Conservation (phyloP, 2,888 invertebrate genomes). For the Caradrina clavipalpis region DNA sequence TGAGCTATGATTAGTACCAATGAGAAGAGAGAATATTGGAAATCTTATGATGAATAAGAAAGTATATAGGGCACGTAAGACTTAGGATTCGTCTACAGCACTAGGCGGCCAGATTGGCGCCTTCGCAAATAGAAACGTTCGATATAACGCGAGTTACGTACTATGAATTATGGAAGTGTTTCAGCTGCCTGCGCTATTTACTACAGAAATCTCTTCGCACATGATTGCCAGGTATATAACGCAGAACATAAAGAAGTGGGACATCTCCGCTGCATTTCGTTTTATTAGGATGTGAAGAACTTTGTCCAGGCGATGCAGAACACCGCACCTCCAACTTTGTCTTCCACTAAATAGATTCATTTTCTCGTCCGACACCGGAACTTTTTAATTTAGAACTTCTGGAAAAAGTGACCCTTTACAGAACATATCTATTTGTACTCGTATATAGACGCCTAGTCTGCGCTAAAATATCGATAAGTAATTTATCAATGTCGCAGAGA, state of each 20-base stretch:
- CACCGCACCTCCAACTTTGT: conserved; percentile 66
- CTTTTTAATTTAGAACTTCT: conserved; percentile 72
- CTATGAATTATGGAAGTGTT: conserved; percentile 49
- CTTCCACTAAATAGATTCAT: conserved; percentile 71
- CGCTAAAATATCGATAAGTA: conserved; percentile 43
- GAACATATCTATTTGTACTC: not conserved
- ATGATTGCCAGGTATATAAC: conserved; percentile 10
- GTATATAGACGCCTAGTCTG: conserved; percentile 6
- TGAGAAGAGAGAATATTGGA: conserved; percentile 12
- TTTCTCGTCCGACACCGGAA: conserved; percentile 63
- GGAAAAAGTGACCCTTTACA: conserved; percentile 27
- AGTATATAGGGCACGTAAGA: not conserved
- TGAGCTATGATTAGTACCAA: conserved; percentile 18
- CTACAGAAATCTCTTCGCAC: conserved; percentile 6
- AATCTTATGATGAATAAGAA: conserved; percentile 11
- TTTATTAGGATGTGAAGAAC: conserved; percentile 54
- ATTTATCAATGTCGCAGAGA: conserved; percentile 52
- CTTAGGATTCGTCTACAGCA: conserved; percentile 35
- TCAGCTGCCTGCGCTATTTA: conserved; percentile 26
- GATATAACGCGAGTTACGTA: conserved; percentile 14
- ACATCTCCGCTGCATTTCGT: conserved; percentile 55
- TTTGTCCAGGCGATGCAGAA: conserved; percentile 51
- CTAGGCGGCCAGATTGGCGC: conserved; percentile 28
- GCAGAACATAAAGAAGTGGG: conserved; percentile 45
- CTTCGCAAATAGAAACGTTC: conserved; percentile 38